Percentiles rank a stretch among this genome's conserved stretches.
These are phyloP conservation scores for Helicorthomorpha holstii DNA, from an alignment of 1,140 invertebrate species.

Conservation along the genomic window DNA sequence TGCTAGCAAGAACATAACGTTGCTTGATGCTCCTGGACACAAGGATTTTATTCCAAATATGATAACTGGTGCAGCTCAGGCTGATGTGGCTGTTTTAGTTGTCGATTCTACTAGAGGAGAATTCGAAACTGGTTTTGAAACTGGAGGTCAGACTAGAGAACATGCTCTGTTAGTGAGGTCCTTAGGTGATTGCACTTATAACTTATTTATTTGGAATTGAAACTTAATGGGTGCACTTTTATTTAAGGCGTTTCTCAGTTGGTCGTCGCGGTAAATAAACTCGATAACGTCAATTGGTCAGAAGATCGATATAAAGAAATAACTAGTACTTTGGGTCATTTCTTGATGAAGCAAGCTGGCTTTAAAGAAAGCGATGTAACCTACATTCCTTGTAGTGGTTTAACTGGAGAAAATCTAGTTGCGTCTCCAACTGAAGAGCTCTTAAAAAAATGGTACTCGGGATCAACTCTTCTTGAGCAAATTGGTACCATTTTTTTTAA, in stretches of 20 bases:
- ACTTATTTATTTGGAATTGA: slow-evolving; percentile 1
- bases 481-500: too few species aligned
- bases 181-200: slow-evolving; percentile 39
- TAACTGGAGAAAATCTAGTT: slow-evolving; percentile 82
- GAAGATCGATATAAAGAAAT: slow-evolving; percentile 74
- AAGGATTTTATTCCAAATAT: slow-evolving; percentile 98
- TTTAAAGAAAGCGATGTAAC: slow-evolving; percentile 73
- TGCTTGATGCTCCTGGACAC: slow-evolving; percentile 95
- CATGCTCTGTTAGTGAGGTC: slow-evolving; percentile 87
- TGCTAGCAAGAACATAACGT: slow-evolving; percentile 56
- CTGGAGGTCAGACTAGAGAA: slow-evolving; percentile 92
- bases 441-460: slow-evolving; percentile 66
- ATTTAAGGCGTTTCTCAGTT: slow-evolving; percentile 58
- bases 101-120: slow-evolving; percentile 87
- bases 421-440: slow-evolving; percentile 43
- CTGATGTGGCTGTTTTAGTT: slow-evolving; percentile 89
- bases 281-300: slow-evolving; percentile 63
- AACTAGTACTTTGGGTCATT: slow-evolving; percentile 59
- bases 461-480: slow-evolving; percentile 59
- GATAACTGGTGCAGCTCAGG: slow-evolving; percentile 93
- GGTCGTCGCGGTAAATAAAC: slow-evolving; percentile 67
- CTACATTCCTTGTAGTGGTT: slow-evolving; percentile 89
- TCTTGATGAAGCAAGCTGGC: slow-evolving; percentile 77
- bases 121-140: slow-evolving; percentile 97
- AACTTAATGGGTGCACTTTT: neutral